Conservation (phyloP, 2,888 invertebrate species). For the Caenorhabditis macrosperma region DNA sequence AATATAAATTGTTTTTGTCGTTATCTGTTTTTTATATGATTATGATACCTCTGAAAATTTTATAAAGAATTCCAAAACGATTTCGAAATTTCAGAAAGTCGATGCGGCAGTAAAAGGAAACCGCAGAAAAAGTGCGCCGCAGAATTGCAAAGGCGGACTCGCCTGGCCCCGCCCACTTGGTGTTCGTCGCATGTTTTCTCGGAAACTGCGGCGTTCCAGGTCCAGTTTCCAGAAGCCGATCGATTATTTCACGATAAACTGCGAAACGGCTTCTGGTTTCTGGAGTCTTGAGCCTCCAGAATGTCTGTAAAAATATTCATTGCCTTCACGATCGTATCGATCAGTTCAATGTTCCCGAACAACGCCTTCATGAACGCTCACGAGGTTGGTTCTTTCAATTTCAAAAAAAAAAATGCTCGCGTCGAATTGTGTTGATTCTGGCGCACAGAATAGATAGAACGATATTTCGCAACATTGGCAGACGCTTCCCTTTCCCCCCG, state of each 20-base stretch:
- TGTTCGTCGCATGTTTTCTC: slow-evolving; percentile 11
- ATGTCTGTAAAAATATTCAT: slow-evolving; percentile 59
- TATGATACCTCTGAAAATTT: no score
- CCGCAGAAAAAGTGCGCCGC: slow-evolving; percentile 9
- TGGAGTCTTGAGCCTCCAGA: not conserved
- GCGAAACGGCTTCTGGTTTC: not conserved
- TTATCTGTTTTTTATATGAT: no score
- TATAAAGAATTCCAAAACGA: no score
- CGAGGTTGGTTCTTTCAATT: slow-evolving; percentile 53
- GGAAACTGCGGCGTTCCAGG: slow-evolving; percentile 1
- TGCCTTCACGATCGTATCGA: slow-evolving; percentile 66
- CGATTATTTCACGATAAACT: slow-evolving; percentile 2
- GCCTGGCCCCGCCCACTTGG: slow-evolving; percentile 8
- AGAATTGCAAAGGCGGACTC: slow-evolving; percentile 11
- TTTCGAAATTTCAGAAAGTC: no score
- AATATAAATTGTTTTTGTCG: no score
- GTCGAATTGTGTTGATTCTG: not conserved
- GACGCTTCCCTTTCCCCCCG: not conserved
- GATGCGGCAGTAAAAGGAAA: no score
- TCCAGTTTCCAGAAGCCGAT: slow-evolving; percentile 28
- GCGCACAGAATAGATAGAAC: not conserved
- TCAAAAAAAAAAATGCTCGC: not conserved
- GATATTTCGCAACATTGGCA: slow-evolving; percentile 8
- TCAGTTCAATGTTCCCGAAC: slow-evolving; percentile 69
- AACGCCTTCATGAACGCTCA: slow-evolving; percentile 74